Evolutionary conservation across 2,888 invertebrate species (phyloP).

Genomic region (Plebejus anna): DNA sequence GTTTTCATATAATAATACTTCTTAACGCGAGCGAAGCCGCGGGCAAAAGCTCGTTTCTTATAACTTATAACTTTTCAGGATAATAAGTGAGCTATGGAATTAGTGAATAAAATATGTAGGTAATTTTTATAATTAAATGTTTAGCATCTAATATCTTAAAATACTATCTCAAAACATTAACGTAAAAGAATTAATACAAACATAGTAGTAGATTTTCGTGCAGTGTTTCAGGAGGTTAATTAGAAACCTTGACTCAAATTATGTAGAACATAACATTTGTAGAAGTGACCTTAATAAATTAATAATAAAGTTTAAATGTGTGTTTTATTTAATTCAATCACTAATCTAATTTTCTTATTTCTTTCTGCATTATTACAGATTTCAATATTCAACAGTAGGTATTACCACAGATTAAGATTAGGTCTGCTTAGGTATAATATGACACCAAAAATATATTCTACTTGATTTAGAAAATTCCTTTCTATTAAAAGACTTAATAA

Average conservation of each 20-base stretch:
- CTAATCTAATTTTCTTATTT: too few species aligned
- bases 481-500: not conserved
- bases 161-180: not conserved
- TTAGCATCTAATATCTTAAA: not conserved
- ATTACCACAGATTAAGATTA: too few species aligned
- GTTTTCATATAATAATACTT: too few species aligned
- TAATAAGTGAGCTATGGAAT: not conserved
- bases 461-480: too few species aligned
- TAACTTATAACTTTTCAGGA: too few species aligned
- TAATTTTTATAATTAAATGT: constrained; percentile 29
- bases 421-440: too few species aligned
- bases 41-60: too few species aligned
- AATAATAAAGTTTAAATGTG: constrained; percentile 37
- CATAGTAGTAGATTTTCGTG: constrained; percentile 18
- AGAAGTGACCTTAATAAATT: constrained; percentile 61
- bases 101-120: not conserved
- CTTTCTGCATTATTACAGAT: too few species aligned
- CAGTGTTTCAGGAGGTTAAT: constrained; percentile 47
- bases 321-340: constrained; percentile 34
- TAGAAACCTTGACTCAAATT: constrained; percentile 58
- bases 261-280: constrained; percentile 59
- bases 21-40: too few species aligned
- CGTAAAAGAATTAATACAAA: not conserved
- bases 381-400: too few species aligned
- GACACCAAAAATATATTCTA: too few species aligned